Percentiles rank a stretch among this genome's conserved stretches.
phyloP scores from a whole-genome alignment of 1,140 invertebrate species.

The Babylonia areolata region DNA sequence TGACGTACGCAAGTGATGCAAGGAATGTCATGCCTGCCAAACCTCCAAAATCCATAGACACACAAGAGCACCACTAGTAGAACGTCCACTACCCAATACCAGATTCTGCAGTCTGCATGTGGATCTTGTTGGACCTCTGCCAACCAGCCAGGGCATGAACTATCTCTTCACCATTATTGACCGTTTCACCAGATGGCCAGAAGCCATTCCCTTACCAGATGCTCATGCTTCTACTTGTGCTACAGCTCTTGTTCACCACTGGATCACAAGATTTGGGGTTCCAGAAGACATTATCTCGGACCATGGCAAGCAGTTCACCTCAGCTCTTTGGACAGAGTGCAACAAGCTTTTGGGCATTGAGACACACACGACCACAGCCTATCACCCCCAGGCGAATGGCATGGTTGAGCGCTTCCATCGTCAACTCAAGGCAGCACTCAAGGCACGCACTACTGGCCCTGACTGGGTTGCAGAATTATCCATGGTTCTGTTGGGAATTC shows the following conservation, averaged over 20 bases:
- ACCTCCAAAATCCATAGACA: neutral
- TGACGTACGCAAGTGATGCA: slow-evolving; percentile 8
- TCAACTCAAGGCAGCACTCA: slow-evolving; percentile 40
- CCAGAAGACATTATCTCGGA: slow-evolving; percentile 70
- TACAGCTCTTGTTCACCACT: slow-evolving; percentile 61
- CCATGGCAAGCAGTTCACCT: slow-evolving; percentile 75
- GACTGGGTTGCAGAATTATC: slow-evolving; percentile 23
- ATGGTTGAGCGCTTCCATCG: slow-evolving; percentile 42
- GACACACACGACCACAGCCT: slow-evolving; percentile 26
- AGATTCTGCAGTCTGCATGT: slow-evolving; percentile 75
- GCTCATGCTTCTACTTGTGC: slow-evolving; percentile 67
- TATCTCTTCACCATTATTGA: slow-evolving; percentile 73
- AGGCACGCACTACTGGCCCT: slow-evolving; percentile 10
- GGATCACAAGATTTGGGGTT: slow-evolving; percentile 70
- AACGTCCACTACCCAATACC: neutral
- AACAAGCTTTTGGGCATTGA: slow-evolving; percentile 32
- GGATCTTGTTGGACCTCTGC: slow-evolving; percentile 77
- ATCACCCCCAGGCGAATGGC: slow-evolving; percentile 29
- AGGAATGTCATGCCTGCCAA: slow-evolving; percentile 21
- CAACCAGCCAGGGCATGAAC: slow-evolving; percentile 57
- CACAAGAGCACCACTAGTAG: slow-evolving; percentile 18
- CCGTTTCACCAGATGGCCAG: slow-evolving; percentile 69
- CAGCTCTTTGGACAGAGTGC: slow-evolving; percentile 24
- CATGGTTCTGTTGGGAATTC: slow-evolving; percentile 37
- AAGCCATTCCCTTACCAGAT: slow-evolving; percentile 75